These are phyloP conservation scores for Nasonia giraulti DNA, from an alignment of 1,140 invertebrate genomes.

Conservation along the genomic window DNA sequence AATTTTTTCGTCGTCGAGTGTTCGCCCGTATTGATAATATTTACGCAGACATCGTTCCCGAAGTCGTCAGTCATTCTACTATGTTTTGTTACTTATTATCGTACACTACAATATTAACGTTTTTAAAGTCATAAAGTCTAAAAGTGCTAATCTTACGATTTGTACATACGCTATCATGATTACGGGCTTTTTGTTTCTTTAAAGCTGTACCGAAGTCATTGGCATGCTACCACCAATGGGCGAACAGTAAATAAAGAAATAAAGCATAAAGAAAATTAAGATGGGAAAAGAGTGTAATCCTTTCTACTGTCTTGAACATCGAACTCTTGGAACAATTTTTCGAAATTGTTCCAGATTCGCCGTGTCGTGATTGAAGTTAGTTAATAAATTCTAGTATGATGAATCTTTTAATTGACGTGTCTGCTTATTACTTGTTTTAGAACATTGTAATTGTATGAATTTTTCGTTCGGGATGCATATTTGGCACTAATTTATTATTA, in stretches of 20 bases:
- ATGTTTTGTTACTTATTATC: background rate
- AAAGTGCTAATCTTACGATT: slow-evolving; percentile 31
- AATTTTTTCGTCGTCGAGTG: background rate
- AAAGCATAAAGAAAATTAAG: slow-evolving; percentile 38
- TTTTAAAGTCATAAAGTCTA: background rate
- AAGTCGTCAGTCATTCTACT: background rate
- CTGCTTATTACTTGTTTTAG: slow-evolving; percentile 15
- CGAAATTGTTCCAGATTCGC: background rate
- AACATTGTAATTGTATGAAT: slow-evolving; percentile 7
- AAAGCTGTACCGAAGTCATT: slow-evolving; percentile 67
- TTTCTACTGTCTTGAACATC: background rate
- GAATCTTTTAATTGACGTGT: slow-evolving; percentile 34
- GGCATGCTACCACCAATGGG: slow-evolving; percentile 55
- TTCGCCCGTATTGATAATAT: background rate
- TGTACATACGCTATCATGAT: slow-evolving; percentile 36
- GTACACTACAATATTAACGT: background rate
- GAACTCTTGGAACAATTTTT: background rate
- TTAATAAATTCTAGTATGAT: slow-evolving; percentile 22
- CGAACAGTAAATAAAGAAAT: slow-evolving; percentile 53
- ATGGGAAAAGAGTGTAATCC: background rate
- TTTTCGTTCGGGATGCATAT: background rate
- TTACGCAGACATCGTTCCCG: background rate
- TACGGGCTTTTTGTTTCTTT: slow-evolving; percentile 53
- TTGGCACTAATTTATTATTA: slow-evolving; percentile 37
- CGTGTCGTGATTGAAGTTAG: background rate